Evolutionary conservation across 2,797 vertebrate species (phyloP).

Genomic region (Lepilemur ruficaudatus): DNA sequence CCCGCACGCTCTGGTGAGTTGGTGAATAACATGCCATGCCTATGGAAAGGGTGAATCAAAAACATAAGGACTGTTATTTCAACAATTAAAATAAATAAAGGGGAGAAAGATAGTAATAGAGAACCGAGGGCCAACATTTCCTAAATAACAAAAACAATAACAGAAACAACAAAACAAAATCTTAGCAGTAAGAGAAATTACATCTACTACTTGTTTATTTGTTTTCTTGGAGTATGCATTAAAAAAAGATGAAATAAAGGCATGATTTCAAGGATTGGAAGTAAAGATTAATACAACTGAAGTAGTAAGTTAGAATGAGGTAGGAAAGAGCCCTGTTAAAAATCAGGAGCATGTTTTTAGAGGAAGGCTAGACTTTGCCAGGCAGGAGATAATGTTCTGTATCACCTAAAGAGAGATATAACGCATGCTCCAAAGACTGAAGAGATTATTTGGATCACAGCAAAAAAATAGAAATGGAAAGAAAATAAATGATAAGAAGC

Average conservation of each 20-base stretch:
- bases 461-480: background rate
- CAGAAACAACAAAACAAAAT: background rate
- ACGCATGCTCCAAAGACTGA: fast-evolving
- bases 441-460: background rate
- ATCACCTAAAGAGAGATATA: background rate
- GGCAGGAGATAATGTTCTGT: fast-evolving
- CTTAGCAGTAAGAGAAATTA: background rate
- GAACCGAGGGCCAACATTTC: background rate
- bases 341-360: background rate
- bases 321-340: background rate
- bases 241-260: background rate
- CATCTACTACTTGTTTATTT: background rate
- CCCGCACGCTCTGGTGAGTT: background rate
- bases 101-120: background rate
- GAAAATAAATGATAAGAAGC: background rate
- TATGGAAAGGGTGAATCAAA: background rate
- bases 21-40: fast-evolving
- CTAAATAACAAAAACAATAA: background rate
- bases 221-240: background rate
- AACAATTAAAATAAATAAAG: background rate
- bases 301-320: background rate
- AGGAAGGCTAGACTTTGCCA: background rate
- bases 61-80: background rate
- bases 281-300: background rate
- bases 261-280: background rate